Base-by-base conservation (phyloP, 2,797 vertebrate species). In the Tiaroga cobitis region DNA sequence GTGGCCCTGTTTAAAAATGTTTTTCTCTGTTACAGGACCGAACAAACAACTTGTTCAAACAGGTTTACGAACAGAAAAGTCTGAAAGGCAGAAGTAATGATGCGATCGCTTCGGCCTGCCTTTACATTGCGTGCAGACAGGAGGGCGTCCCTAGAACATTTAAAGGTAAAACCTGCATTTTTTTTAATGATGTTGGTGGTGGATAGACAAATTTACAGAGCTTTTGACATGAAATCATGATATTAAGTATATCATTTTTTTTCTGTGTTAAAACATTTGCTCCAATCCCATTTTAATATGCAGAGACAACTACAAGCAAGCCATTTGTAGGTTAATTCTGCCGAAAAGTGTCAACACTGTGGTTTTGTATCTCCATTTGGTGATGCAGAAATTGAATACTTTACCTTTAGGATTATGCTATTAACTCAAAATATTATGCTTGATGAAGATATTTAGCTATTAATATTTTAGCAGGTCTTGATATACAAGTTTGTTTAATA, bases 11-110 rank as follows among this genome's bases (percentile, higher is more conserved):
- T 65, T 65, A 65, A 65, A 65, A 32, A 18, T 19, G 16, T 0
- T 65, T 18, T 89, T 92, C 90, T 94, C 29, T 73, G 79, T 93
- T 90, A 73, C 95, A 99, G 98, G 98, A 99, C 96, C 96, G 98
- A 94, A 99, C 98, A 90, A 99, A 99, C 95, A 99, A 99, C 95
- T 95, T 99, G 94, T 99, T 99, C 94, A 99, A 99, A 91, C 98
- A 99, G 96, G 98, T 99, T 75, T 99, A 99, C 87, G 98, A 99
- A 90, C 98, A 99, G 92, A 99, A 99, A 94, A 99, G 98, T 92
- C 95, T 99, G 90, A 99, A 99, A 92, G 98, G 98, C 15, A 96
- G 98, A 93, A 97, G 97, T 92, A 99, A 99, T 26, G 98, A 99
- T 78, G 98, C 98, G 77, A 99, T 99, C 70, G 97, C 98, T 81